Base-by-base conservation (phyloP, 2,797 vertebrate genomes). In the Otus scops region DNA sequence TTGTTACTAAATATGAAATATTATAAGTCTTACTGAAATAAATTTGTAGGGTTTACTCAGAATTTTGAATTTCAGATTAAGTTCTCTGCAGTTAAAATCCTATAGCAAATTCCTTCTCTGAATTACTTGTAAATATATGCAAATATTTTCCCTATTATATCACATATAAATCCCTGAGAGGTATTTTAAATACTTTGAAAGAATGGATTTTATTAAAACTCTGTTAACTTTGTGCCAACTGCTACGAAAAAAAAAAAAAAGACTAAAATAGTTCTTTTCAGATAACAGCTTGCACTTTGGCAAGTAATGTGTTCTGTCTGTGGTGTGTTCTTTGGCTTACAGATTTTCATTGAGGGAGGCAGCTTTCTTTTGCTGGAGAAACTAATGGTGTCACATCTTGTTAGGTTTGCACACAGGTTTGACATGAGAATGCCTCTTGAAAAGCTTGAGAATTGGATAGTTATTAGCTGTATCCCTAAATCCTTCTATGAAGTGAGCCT, bases 311-410 rank as follows among this genome's bases (percentile, higher is more conserved):
- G 2, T 43, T 45, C 39, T 41, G 26, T 45, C 32, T 34, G 36
- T 30, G 21, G 45, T 7, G 0, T 7, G 4, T 61, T 59, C 43
- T 81, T 53, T 45, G n/a, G 27, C 27, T 43, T 53, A 15, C 0
- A 10, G 34, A 19, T 69, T 68, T 65, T 65, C 9, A 19, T 9
- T 57, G 45, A 36, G 36, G 27, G 30, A 80, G 67, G 47, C 20
- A 87, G 59, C 30, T 75, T 41, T 3, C 24, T 67, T 77, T 28
- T 47, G 36, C 59, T 69, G 47, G 32, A 82, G 39, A 59, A 85
- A 45, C 11, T 43, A 7, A 47, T 11, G 13, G 39, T 0, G 1
- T 48, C 17, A 9, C 30, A 21, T 38, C 34, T n/a, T 51, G 17
- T 60, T 89, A 36, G 9, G 34, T 71, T 28, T 70, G 57, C 32